Evolutionary conservation across 1,140 invertebrate species (phyloP).

Genomic region (Aradophagus sp.): DNA sequence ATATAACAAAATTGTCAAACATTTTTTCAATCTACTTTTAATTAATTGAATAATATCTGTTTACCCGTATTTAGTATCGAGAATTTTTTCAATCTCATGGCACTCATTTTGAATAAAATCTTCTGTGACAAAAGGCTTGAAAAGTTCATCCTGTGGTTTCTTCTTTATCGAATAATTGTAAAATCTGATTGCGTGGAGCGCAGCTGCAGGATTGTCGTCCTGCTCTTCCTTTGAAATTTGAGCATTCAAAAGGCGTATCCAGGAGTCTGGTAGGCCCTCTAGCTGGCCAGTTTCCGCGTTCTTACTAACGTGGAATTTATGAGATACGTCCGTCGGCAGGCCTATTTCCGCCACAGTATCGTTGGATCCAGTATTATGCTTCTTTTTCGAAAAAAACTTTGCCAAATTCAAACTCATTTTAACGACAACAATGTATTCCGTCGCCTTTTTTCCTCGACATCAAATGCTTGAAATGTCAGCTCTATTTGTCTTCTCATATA

Average conservation of each 20-base stretch:
- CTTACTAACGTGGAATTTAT: constrained; percentile 87
- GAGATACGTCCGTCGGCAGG: constrained; percentile 84
- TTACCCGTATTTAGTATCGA: constrained; percentile 79
- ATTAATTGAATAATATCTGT: constrained; percentile 3
- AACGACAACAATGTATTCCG: too few relatives aligned
- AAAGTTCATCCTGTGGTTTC: constrained; percentile 78
- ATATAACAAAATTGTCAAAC: too few relatives aligned
- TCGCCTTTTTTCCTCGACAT: too few relatives aligned
- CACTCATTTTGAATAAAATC: constrained; percentile 85
- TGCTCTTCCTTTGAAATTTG: constrained; percentile 93
- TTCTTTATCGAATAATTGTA: constrained; percentile 91
- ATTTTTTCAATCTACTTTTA: neutral
- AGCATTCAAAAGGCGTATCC: constrained; percentile 86
- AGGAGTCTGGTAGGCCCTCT: constrained; percentile 85
- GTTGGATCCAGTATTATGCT: constrained; percentile 32
- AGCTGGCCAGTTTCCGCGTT: constrained; percentile 85
- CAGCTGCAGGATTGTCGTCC: constrained; percentile 93
- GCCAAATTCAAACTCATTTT: constrained; percentile 71
- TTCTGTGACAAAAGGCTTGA: constrained; percentile 87
- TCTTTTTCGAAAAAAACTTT: constrained; percentile 71
- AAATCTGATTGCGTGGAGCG: constrained; percentile 91
- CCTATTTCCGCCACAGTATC: constrained; percentile 79
- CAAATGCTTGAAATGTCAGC: too few relatives aligned
- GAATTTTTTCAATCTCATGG: constrained; percentile 84
- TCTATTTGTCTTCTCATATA: too few relatives aligned